Percentiles rank a stretch among this genome's conserved stretches.
Evolutionary conservation across 2,113 vertebrate genomes (phyloP).

Genomic region (Solea senegalensis): DNA sequence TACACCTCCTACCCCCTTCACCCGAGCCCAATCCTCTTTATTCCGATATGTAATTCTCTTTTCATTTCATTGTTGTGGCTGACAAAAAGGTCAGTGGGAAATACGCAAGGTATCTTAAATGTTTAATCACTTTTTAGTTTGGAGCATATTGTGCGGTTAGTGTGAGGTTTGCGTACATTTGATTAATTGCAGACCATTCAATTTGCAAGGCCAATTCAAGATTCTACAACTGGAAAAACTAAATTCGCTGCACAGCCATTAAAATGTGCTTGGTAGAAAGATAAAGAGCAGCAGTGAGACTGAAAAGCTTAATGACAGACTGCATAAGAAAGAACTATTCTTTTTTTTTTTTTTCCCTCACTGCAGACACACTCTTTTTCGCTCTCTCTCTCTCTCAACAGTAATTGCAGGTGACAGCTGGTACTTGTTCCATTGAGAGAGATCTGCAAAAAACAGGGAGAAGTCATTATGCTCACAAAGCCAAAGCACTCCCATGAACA

Average conservation of each 20-base stretch:
- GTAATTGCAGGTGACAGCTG: conserved; percentile 74
- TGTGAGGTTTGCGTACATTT: conserved; percentile 53
- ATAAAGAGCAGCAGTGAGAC: conserved; percentile 52
- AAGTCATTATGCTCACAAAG: conserved; percentile 66
- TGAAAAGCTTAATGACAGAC: conserved; percentile 54
- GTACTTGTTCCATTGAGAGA: conserved; percentile 60
- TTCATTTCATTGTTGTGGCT: conserved; percentile 59
- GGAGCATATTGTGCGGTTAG: background rate
- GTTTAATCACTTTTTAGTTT: conserved; percentile 68
- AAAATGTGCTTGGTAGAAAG: conserved; percentile 47
- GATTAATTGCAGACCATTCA: conserved; percentile 70
- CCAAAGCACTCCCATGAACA: conserved; percentile 64
- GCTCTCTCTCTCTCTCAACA: conserved; percentile 24
- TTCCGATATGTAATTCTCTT: conserved; percentile 57
- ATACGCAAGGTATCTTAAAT: conserved; percentile 56
- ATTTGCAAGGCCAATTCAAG: conserved; percentile 58
- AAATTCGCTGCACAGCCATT: conserved; percentile 36
- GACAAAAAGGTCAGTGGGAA: conserved; percentile 60
- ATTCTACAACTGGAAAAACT: conserved; percentile 45
- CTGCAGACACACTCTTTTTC: background rate
- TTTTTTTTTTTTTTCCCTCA: conserved; percentile 10
- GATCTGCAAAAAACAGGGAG: conserved; percentile 38
- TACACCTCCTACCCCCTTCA: background rate
- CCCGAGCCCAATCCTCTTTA: conserved; percentile 25
- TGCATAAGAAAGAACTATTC: conserved; percentile 35